Base-by-base conservation (phyloP, 2,797 vertebrate genomes). In the Dermochelys coriacea region DNA sequence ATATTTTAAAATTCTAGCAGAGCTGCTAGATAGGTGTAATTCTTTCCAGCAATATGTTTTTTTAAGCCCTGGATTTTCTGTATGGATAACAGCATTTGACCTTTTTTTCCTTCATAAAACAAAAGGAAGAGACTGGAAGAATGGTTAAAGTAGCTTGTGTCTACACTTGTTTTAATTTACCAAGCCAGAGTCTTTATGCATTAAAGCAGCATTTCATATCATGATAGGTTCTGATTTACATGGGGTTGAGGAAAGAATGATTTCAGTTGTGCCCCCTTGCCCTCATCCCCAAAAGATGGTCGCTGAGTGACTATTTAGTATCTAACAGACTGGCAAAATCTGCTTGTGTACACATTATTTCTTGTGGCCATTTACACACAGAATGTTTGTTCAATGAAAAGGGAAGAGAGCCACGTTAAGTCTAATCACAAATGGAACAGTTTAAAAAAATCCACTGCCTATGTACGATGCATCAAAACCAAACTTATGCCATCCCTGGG, bases 61-160 rank as follows among this genome's bases (percentile, higher is more conserved):
- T 80, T 88, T 91, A 91, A 93, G 95, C 92, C 88, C 86, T 94
- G 90, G 77, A 91, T 96, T 96, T 96, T 96, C 96, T 95, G 92
- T 96, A 93, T 81, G 79, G 95, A 94, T 94, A 97, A 94, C 85
- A 95, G 93, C 93, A 96, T 95, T 91, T 96, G 96, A 96, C 96
- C 94, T 96, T 96, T 97, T 97, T 96, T 97, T 95, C 71, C 86
- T 95, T 85, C 90, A 95, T 71, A 89, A 93, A 85, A 83, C 52
- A 87, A 85, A 1, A 18, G 77, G 49, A 91, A 82, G 29, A 93
- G 12, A 85, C 93, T 80, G 82, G 95, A 92, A 94, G 88, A 96
- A 96, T 93, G 21, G 82, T 80, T 95, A 14, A 95, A 93, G 87
- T 74, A 94, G 80, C 12, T 75, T 87, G 84, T 92, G 86, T 84